phyloP scores from a whole-genome alignment of 2,797 vertebrate genomes.

The Alcedo quadribrachys region DNA sequence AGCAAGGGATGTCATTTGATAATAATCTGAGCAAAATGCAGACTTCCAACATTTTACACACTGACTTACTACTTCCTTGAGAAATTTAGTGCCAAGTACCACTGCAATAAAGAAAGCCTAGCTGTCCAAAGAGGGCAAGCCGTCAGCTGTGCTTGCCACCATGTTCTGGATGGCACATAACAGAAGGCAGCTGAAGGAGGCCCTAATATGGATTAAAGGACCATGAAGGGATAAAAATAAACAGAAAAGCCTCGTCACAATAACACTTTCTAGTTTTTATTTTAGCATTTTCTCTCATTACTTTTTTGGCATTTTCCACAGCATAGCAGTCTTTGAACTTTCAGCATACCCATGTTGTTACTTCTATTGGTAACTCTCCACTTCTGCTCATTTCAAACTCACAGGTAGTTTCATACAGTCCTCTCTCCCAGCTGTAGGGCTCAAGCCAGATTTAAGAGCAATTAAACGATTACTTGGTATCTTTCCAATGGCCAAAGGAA shows the following conservation, averaged over 20 bases:
- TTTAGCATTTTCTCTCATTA: not conserved
- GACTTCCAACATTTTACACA: not conserved
- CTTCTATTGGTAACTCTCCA: not conserved
- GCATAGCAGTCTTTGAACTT: not conserved
- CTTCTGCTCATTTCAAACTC: not conserved
- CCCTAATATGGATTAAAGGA: not conserved
- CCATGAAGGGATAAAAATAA: not conserved
- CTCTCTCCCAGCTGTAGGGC: rapidly evolving
- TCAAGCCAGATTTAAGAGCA: not conserved
- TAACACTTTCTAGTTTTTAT: not conserved
- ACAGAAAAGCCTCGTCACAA: not conserved
- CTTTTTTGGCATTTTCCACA: not conserved
- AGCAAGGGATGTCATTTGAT: not conserved
- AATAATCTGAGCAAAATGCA: not conserved
- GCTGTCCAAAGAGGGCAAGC: not conserved
- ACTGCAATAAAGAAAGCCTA: not conserved
- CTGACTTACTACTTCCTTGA: not conserved
- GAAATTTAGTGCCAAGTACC: not conserved
- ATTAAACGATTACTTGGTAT: not conserved
- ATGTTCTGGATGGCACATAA: not conserved
- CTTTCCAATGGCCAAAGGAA: not conserved
- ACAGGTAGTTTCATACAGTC: not conserved
- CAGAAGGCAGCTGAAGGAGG: not conserved
- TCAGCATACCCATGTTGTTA: rapidly evolving
- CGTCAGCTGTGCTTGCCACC: not conserved